phyloP scores from a whole-genome alignment of 2,888 invertebrate genomes.

The Fabriciana adippe region DNA sequence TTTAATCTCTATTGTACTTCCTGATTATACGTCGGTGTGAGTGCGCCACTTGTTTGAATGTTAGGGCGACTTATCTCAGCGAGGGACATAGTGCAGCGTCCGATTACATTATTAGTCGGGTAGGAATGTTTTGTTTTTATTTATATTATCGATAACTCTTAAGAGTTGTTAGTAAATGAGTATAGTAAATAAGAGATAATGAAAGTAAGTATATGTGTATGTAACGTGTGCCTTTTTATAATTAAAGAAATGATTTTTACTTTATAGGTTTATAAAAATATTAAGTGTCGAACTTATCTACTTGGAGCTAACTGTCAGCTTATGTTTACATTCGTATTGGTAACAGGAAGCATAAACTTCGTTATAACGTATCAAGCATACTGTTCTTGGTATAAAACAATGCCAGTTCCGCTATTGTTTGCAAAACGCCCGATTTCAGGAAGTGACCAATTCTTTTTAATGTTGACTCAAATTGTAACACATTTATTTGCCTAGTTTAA shows the following conservation, averaged over 20 bases:
- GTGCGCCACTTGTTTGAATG: slow-evolving; percentile 82
- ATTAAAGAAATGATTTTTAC: neutral
- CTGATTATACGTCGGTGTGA: slow-evolving; percentile 72
- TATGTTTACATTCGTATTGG: slow-evolving; percentile 75
- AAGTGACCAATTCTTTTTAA: slow-evolving; percentile 60
- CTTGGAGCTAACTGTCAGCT: slow-evolving; percentile 29
- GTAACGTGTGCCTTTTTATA: slow-evolving; percentile 1
- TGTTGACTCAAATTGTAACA: slow-evolving; percentile 14
- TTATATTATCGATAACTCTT: slow-evolving; percentile 53
- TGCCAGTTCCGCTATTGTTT: slow-evolving; percentile 78
- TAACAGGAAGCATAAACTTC: slow-evolving; percentile 78
- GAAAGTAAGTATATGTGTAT: neutral
- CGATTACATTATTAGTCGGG: slow-evolving; percentile 70
- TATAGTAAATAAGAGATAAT: slow-evolving; percentile 21
- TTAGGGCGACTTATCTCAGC: slow-evolving; percentile 79
- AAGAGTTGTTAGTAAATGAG: slow-evolving; percentile 12
- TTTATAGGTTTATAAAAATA: neutral
- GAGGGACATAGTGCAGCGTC: slow-evolving; percentile 81
- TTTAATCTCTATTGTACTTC: slow-evolving; percentile 82
- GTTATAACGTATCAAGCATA: slow-evolving; percentile 67
- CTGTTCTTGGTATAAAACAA: slow-evolving; percentile 74
- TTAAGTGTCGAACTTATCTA: slow-evolving; percentile 3
- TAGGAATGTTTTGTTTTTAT: slow-evolving; percentile 44
- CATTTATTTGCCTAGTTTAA: slow-evolving; percentile 2
- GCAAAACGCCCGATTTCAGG: slow-evolving; percentile 75